Evolutionary conservation across 2,797 vertebrate species (phyloP).

Genomic region (Poeciliopsis turneri): DNA sequence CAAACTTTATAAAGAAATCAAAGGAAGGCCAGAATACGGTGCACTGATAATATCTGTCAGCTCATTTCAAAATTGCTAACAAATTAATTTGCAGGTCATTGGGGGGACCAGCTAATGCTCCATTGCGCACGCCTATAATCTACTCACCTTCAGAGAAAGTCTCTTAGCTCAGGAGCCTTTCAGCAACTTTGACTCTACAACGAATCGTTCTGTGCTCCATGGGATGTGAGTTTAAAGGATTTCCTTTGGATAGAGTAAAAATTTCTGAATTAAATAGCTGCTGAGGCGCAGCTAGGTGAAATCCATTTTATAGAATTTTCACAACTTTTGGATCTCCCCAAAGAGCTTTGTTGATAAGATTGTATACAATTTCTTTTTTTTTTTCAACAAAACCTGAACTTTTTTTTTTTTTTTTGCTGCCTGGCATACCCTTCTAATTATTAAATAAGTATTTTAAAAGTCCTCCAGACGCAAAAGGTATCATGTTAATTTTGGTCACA

Average conservation of each 20-base stretch:
- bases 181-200: not conserved
- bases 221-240: not conserved
- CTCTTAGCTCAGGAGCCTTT: not conserved
- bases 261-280: not conserved
- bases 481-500: not conserved
- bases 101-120: not conserved
- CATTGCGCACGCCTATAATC: not conserved
- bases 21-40: not conserved
- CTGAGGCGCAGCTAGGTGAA: not conserved
- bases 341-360: not conserved
- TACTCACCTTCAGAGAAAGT: not conserved
- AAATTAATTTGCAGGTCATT: not conserved
- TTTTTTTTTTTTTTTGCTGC: too few species aligned
- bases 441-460: not conserved
- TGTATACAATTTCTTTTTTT: not conserved
- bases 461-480: not conserved
- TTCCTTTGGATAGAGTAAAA: not conserved
- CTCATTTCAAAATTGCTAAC: not conserved
- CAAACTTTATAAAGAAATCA: not conserved
- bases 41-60: not conserved
- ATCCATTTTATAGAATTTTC: not conserved
- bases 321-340: not conserved
- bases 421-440: not conserved
- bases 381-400: too few species aligned
- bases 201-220: not conserved